phyloP scores from a whole-genome alignment of 2,888 invertebrate genomes.

The Zaprionus obscuricornis region DNA sequence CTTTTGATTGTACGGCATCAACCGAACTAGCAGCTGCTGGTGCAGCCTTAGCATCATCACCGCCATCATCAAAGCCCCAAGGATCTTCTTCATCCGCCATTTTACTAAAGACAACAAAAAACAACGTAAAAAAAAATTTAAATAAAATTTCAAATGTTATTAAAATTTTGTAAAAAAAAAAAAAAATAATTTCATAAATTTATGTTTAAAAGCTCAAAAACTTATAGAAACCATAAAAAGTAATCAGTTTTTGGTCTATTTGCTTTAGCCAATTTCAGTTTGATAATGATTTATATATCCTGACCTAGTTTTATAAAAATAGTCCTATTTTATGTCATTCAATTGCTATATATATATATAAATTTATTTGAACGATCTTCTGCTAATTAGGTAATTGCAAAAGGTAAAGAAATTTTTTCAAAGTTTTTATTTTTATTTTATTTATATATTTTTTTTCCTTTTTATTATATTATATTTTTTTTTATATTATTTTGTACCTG shows the following conservation, averaged over 20 bases:
- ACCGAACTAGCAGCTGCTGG: slow-evolving; percentile 64
- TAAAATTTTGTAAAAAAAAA: neutral
- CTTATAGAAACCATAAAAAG: too few species aligned
- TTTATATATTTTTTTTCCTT: slow-evolving; percentile 7
- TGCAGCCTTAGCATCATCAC: slow-evolving; percentile 50
- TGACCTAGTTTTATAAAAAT: too few species aligned
- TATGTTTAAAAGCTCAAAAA: too few species aligned
- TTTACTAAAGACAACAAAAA: slow-evolving; percentile 32
- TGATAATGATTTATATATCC: too few species aligned
- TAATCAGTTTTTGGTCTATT: too few species aligned
- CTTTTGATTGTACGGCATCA: slow-evolving; percentile 70
- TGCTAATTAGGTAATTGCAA: too few species aligned
- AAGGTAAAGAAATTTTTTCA: neutral
- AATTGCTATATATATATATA: too few species aligned
- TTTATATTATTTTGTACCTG: slow-evolving; percentile 54
- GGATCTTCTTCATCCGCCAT: slow-evolving; percentile 85
- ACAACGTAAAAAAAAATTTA: neutral
- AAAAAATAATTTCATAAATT: neutral
- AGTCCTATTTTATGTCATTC: too few species aligned
- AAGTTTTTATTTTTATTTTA: slow-evolving; percentile 13
- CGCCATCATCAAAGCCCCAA: slow-evolving; percentile 85
- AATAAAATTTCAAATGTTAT: neutral
- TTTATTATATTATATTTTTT: slow-evolving; percentile 4
- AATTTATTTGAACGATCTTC: too few species aligned
- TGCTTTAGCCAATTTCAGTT: too few species aligned